A percentile compares a stretch with the other conserved stretches of the same genome.
Conservation (phyloP, 2,113 vertebrate species). For the Ammospiza caudacuta region DNA sequence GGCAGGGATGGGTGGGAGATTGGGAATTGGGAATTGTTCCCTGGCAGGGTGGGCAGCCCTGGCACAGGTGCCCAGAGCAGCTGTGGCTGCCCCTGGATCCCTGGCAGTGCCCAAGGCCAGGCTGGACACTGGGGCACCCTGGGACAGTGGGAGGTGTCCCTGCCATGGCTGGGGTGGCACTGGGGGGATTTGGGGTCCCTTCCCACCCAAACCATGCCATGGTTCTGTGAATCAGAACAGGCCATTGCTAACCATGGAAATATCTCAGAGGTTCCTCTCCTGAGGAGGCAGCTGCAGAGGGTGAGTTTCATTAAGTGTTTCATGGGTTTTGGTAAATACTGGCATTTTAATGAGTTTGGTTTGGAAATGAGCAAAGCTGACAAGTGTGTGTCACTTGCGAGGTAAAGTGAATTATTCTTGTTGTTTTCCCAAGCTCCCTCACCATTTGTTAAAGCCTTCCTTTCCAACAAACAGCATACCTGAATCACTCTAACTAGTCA, state of each 20-base stretch:
- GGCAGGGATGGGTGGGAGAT: too few species aligned
- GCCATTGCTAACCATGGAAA: not conserved
- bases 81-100: too few species aligned
- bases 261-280: not conserved
- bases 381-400: not conserved
- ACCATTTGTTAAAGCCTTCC: fast-evolving
- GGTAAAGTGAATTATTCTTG: not conserved
- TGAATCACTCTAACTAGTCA: not conserved
- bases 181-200: too few species aligned
- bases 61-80: too few species aligned
- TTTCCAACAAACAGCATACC: not conserved
- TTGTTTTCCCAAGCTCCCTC: not conserved
- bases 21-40: too few species aligned
- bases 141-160: too few species aligned
- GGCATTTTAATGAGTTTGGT: not conserved
- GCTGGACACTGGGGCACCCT: too few species aligned
- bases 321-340: not conserved
- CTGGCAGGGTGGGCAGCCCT: too few species aligned
- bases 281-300: not conserved
- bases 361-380: not conserved
- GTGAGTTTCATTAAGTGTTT: not conserved
- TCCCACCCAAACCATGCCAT: fast-evolving
- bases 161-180: too few species aligned
- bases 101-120: too few species aligned
- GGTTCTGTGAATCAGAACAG: not conserved